Evolutionary conservation across 2,797 vertebrate genomes (phyloP), one percentile per base, ranked within the genome.

Genomic region (Gymnoscopelus braueri): DNA sequence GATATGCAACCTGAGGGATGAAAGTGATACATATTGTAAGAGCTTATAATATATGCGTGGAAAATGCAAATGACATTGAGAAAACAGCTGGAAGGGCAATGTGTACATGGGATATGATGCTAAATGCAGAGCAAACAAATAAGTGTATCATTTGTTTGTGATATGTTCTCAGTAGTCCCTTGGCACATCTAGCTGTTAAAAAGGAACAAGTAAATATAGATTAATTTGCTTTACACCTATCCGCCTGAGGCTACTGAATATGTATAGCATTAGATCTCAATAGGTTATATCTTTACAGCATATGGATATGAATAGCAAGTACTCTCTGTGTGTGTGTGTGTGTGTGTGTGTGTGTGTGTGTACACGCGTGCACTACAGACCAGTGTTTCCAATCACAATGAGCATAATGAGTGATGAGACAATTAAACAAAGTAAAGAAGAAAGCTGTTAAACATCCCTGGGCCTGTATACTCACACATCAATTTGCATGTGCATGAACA

Each of bases 61-160:
- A 61, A 77, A 86, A 89, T 87, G 85, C 79, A 82, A 87, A 91
- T 87, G 39, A 74, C 50, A 63, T 60, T 68, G 67, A 74, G 71
- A 71, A 71, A 62, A 75, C 66, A 76, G 65, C 71, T 68, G 69
- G 67, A 63, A 78, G 74, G 67, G 66, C 57, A 60, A 62, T 57
- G 75, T 74, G 74, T 78, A 68, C 69, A 75, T 29, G 73, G 61
- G 39, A 44, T 72, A 55, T 63, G 69, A 74, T 79, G 60, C 48
- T 74, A 67, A 87, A 72, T 69, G 61, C 55, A 81, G 67, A 72
- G 62, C 56, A 78, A 70, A 81, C 72, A 84, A 88, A 85, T 73
- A 85, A 63, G 69, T 78, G 72, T 74, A 80, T 78, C 57, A 72
- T 76, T 75, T 85, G 78, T 78, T 81, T 80, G 79, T 59, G 65